Evolutionary conservation across 2,888 invertebrate species (phyloP).

Genomic region (Malacosoma neustria): DNA sequence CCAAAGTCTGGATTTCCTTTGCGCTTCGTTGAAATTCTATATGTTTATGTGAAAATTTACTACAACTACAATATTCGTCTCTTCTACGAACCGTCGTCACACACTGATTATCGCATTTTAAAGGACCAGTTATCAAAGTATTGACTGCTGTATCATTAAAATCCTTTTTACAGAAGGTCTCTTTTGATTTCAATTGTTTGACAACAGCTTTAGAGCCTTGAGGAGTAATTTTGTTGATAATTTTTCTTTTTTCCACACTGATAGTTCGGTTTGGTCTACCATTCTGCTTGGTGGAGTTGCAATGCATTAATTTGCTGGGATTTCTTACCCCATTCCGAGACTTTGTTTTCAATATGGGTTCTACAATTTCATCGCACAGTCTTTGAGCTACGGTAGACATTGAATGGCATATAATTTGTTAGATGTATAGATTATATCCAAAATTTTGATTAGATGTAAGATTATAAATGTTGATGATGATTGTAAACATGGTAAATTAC

Average conservation of each 20-base stretch:
- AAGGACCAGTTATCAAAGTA: conserved; percentile 31
- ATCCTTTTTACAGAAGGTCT: conserved; percentile 21
- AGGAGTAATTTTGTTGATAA: conserved; percentile 23
- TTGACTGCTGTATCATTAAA: conserved; percentile 30
- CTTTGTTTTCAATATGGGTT: conserved; percentile 23
- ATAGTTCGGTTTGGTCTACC: conserved; percentile 21
- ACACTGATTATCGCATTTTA: conserved; percentile 32
- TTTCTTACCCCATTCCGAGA: conserved; percentile 7
- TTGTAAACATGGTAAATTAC: too few species aligned
- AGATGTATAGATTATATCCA: too few species aligned
- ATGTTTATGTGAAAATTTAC: conserved; percentile 20
- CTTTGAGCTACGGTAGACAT: conserved; percentile 43
- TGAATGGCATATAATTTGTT: conserved; percentile 4
- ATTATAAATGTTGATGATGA: too few species aligned
- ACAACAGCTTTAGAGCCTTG: conserved; percentile 12
- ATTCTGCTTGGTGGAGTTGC: conserved; percentile 12
- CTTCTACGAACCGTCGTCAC: conserved; percentile 36
- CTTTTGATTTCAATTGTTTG: conserved; percentile 23
- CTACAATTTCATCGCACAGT: conserved; percentile 41
- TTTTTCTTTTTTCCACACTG: conserved; percentile 29
- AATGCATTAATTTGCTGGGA: conserved; percentile 4
- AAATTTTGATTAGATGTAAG: too few species aligned
- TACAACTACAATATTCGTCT: conserved; percentile 21
- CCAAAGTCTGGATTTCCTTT: conserved; percentile 31
- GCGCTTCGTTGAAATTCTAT: conserved; percentile 12